Evolutionary conservation across 2,113 vertebrate genomes (phyloP).

Genomic region (Atrichornis clamosus): DNA sequence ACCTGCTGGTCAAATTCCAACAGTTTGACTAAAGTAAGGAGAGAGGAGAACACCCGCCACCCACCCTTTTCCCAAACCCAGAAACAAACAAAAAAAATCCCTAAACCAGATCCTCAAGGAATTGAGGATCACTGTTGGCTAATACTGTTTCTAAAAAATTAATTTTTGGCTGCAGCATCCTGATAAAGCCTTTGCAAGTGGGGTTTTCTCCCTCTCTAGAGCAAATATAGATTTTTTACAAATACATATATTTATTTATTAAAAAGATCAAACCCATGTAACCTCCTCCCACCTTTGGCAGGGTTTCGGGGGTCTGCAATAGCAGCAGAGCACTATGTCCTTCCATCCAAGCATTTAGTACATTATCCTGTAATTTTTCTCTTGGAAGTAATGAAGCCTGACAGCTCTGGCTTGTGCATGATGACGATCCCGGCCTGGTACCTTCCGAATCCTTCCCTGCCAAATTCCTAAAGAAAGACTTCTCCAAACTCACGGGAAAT

Average conservation of each 20-base stretch:
- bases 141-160: neutral
- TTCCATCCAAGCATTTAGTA: conserved; percentile 50
- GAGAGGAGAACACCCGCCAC: too few relatives aligned
- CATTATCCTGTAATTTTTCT: conserved; percentile 71
- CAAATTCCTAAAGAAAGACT: conserved; percentile 71
- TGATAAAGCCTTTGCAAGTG: neutral
- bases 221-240: neutral
- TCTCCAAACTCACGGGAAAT: conserved; percentile 63
- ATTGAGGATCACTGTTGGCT: neutral
- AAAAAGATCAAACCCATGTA: neutral
- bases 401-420: conserved; percentile 66
- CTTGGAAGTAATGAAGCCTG: conserved; percentile 76
- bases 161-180: neutral
- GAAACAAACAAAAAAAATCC: too few relatives aligned
- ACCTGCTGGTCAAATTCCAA: too few relatives aligned
- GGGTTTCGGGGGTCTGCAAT: neutral
- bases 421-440: conserved; percentile 62
- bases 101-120: neutral
- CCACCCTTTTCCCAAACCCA: neutral
- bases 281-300: neutral
- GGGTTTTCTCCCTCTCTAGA: neutral
- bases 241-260: neutral
- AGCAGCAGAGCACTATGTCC: neutral
- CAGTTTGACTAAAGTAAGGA: too few relatives aligned
- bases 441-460: conserved; percentile 72